A percentile compares a stretch with the other conserved stretches of the same genome.
Evolutionary conservation across 2,113 vertebrate species (phyloP).

Genomic region (Aegotheles bennettii): DNA sequence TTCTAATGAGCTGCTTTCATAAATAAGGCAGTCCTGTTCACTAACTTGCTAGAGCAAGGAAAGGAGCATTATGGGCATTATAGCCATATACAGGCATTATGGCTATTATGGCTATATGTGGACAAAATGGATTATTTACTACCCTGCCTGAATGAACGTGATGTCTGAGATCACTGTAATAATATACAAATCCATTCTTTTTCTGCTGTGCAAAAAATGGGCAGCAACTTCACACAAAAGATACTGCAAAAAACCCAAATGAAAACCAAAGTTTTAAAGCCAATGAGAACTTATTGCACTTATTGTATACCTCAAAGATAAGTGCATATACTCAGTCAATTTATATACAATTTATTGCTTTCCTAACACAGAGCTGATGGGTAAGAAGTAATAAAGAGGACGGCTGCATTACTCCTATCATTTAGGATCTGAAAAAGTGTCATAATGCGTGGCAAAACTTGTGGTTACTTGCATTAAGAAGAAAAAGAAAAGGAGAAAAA

Average conservation of each 20-base stretch:
- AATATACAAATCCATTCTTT: not conserved
- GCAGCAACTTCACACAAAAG: not conserved
- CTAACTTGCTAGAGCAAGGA: not conserved
- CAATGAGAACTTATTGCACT: not conserved
- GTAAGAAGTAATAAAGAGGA: not conserved
- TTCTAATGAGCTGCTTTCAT: not conserved
- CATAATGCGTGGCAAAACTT: not conserved
- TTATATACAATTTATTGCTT: not conserved
- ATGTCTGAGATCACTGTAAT: not conserved
- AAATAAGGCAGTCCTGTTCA: not conserved
- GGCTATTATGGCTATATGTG: too few species aligned
- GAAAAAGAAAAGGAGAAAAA: too few species aligned
- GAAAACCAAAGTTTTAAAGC: not conserved
- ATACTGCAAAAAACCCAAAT: not conserved
- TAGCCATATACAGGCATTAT: too few species aligned
- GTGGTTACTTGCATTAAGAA: too few species aligned
- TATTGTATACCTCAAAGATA: not conserved
- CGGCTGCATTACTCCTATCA: not conserved
- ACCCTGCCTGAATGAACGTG: conserved; percentile 69
- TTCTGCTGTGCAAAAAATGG: not conserved
- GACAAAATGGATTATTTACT: conserved; percentile 67
- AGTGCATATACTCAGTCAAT: not conserved
- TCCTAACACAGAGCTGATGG: not conserved
- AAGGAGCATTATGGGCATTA: too few species aligned
- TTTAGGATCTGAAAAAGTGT: not conserved